These are phyloP conservation scores for Drosophila bocki DNA, from an alignment of 1,140 invertebrate species.

Conservation along the genomic window DNA sequence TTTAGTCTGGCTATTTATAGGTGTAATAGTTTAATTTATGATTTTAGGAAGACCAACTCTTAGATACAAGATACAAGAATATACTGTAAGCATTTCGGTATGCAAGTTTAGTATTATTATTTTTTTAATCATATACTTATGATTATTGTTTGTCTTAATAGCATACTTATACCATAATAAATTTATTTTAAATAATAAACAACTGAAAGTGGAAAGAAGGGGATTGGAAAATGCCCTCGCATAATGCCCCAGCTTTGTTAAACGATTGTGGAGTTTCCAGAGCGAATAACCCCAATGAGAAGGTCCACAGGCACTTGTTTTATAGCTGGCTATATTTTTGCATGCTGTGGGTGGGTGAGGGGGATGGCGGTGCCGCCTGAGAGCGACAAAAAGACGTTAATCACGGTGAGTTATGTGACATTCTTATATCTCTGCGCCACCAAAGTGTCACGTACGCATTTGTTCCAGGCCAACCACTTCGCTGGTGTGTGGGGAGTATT, in stretches of 20 bases:
- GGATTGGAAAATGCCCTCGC: constrained; percentile 25
- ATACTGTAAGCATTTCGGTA: no score
- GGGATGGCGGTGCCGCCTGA: constrained; percentile 11
- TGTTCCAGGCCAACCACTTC: constrained; percentile 63
- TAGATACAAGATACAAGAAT: no score
- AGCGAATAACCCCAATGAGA: constrained; percentile 23
- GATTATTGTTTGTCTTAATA: no score
- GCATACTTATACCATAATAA: no score
- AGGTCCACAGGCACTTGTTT: constrained; percentile 65
- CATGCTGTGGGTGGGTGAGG: constrained; percentile 27
- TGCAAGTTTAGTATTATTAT: no score
- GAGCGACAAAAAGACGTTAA: constrained; percentile 77
- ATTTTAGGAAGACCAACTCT: not conserved
- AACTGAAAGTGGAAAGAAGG: not conserved
- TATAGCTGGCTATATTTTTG: constrained; percentile 75
- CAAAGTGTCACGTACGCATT: constrained; percentile 83
- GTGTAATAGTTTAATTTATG: not conserved
- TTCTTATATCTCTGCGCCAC: constrained; percentile 81
- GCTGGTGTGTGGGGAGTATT: constrained; percentile 10
- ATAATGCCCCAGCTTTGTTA: constrained; percentile 30
- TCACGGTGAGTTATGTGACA: constrained; percentile 82
- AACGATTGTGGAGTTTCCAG: constrained; percentile 14
- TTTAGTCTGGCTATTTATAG: not conserved
- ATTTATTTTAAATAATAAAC: constrained; percentile 5
- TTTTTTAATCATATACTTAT: no score